These are phyloP conservation scores for Colaptes auratus DNA, from an alignment of 2,113 vertebrate species.

Conservation along the genomic window DNA sequence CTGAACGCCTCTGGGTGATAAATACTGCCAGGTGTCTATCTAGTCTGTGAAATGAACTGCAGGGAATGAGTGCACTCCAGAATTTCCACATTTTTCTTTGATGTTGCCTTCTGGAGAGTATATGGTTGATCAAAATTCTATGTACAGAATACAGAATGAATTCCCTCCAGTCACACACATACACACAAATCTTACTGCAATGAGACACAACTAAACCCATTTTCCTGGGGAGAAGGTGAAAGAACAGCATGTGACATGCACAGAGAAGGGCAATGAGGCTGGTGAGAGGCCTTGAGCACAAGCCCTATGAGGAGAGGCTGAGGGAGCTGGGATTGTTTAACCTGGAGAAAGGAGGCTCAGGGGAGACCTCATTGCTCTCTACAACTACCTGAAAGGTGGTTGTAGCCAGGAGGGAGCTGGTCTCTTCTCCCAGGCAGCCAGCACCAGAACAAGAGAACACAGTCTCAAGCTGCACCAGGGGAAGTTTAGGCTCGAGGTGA, in stretches of 20 bases:
- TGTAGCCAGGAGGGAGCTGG: no score
- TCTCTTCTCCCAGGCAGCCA: no score
- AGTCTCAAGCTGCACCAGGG: no score
- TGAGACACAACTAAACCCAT: background rate
- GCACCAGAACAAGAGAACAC: no score
- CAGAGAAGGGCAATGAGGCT: no score
- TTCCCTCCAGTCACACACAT: background rate
- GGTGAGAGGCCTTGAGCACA: no score
- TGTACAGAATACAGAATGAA: background rate
- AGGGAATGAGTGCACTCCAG: background rate
- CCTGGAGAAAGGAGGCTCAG: no score
- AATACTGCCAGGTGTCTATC: background rate
- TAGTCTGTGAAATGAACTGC: background rate
- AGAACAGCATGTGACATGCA: fast-evolving
- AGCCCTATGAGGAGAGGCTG: no score
- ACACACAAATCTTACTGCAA: background rate
- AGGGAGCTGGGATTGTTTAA: no score
- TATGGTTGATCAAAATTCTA: background rate
- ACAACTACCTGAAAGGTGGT: no score
- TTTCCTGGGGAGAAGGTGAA: background rate
- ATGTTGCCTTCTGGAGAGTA: background rate
- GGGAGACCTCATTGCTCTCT: no score
- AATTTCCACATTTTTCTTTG: background rate
- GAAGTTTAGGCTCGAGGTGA: no score
- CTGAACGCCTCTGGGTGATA: background rate